These are phyloP conservation scores for Zoanthus solanderi DNA, from an alignment of 92 coral and sea anemone genomes.

Conservation along the genomic window DNA sequence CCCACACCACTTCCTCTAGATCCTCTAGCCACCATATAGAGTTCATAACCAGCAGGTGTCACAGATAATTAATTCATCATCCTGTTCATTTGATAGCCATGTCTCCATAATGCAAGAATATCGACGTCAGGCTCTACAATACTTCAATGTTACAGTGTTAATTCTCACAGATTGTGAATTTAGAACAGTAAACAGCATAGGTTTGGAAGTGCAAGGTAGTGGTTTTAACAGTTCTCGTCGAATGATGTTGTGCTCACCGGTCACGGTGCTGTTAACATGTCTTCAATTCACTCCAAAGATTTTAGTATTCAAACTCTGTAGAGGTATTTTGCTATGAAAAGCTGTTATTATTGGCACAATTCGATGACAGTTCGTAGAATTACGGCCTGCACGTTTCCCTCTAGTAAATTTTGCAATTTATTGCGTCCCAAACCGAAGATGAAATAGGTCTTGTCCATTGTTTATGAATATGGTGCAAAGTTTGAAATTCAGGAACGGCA, in stretches of 20 bases:
- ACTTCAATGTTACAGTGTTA: not conserved
- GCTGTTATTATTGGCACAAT: not conserved
- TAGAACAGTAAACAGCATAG: constrained; percentile 32
- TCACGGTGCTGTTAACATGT: constrained; percentile 15
- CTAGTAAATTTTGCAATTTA: not conserved
- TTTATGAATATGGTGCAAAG: not conserved
- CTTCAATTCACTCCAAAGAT: constrained; percentile 9
- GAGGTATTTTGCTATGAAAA: not conserved
- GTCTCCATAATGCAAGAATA: constrained; percentile 34
- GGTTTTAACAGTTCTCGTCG: constrained; percentile 36
- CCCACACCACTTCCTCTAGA: constrained; percentile 62
- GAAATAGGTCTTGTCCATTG: not conserved
- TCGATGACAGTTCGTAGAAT: not conserved
- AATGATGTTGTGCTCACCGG: constrained; percentile 19
- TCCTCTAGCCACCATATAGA: constrained; percentile 45
- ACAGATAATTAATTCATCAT: constrained; percentile 37
- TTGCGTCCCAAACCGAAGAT: not conserved
- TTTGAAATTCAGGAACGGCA: not conserved
- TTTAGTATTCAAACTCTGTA: not conserved
- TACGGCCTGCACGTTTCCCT: not conserved
- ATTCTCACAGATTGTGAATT: constrained; percentile 37
- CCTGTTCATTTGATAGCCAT: constrained; percentile 44
- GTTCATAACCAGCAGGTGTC: constrained; percentile 52
- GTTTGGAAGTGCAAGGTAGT: constrained; percentile 27
- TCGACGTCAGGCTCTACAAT: too few relatives aligned